Conservation (phyloP, 2,113 vertebrate genomes). For the Psittacus erithacus region DNA sequence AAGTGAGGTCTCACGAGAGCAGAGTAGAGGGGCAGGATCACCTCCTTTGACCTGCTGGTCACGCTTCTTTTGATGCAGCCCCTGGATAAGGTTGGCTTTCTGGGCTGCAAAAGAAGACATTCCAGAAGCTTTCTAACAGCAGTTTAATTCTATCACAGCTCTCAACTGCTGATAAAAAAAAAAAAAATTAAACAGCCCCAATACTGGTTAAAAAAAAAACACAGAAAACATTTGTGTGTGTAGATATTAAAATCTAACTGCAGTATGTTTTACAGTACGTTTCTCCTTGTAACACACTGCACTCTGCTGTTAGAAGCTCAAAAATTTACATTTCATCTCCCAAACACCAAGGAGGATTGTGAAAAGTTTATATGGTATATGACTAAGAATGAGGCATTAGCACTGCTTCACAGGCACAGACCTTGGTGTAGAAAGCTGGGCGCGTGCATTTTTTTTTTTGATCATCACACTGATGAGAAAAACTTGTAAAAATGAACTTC, state of each 20-base stretch:
- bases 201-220: neutral
- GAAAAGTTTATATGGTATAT: neutral
- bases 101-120: neutral
- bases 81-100: neutral
- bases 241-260: neutral
- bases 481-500: neutral
- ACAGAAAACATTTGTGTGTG: neutral
- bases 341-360: neutral
- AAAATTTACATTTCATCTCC: neutral
- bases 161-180: neutral
- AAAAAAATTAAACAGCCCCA: neutral
- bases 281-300: slow-evolving; percentile 69
- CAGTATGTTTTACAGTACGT: neutral
- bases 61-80: neutral
- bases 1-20: too few species aligned
- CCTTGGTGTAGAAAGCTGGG: neutral
- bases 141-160: neutral
- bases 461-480: neutral
- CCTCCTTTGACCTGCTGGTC: neutral
- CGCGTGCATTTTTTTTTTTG: neutral
- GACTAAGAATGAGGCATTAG: neutral
- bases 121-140: neutral
- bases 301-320: slow-evolving; percentile 70
- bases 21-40: neutral
- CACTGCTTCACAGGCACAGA: neutral